Evolutionary conservation across 2,888 invertebrate species (phyloP), one percentile per base, ranked within the genome.

Genomic region (Alviniconcha strummeri): DNA sequence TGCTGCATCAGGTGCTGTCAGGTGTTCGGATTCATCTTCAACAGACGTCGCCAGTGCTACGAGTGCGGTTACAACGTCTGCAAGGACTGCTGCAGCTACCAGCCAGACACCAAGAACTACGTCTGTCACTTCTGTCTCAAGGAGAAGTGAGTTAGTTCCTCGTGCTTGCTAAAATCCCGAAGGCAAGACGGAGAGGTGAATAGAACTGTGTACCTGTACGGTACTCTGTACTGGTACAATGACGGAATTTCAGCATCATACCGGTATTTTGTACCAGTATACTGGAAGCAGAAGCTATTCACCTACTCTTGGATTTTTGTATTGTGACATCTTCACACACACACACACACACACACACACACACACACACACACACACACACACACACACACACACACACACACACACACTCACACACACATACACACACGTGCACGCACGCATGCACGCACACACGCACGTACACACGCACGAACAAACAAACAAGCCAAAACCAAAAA

Each of bases 11-110:
- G 91, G 55, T 93, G 93, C 81, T 91, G 89, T 84, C 88, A 89
- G 80, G 85, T 88, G 8, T 93, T 93, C 85, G 92, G 92, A 64
- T 87, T 93, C 79, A 88, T 93, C 36, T 92, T 93, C 85, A 93
- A 93, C 84, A 90, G 93, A n/a, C 91, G 91, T 81, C 89, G 91
- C 80, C 84, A 87, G 9, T 94, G 94, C 87, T 84, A 87, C 60
- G 82, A 83, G 17, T 94, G 94, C 86, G 84, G 90, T 5, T 90
- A 91, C 72, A 90, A 87, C 85, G 90, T 94, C 80, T 94, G 94
- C 88, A 91, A 93, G 80, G 89, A 88, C 36, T 94, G 94, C 87
- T 88, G 91, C 13, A 81, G 85, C 52, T 92, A 91, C 83, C 89
- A 90, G 69, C 85, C 88, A 7, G 85, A 89, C 17, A 85, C 87